Evolutionary conservation across 2,797 vertebrate genomes (phyloP), one percentile per base, ranked within the genome.

Genomic region (Ctenopoma multispine): DNA sequence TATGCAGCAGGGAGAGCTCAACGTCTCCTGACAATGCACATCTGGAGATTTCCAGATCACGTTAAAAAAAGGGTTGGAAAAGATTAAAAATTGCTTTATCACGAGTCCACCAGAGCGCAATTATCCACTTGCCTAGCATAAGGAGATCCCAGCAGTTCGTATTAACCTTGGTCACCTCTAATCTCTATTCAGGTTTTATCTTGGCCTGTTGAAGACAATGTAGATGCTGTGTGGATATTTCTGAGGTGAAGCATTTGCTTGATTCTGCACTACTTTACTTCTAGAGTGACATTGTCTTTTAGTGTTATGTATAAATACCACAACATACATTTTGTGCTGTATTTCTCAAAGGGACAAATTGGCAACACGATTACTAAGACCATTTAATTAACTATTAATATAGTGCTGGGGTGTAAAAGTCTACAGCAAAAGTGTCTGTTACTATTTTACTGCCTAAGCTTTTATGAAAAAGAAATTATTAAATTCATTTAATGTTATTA

Each of bases 71-170:
- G 18, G 71, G 56, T 72, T n/a, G 24, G 20, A 21, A 72, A 57
- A 81, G 84, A 93, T 91, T 86, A 89, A 85, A 88, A 34, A 46
- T 64, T 77, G 68, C 73, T 89, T 89, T 82, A 89, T 85, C 61
- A 38, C 63, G 43, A 62, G 70, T 68, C 66, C 71, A 68, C 18
- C 0, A 69, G 73, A 70, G 77, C 79, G 82, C 82, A 87, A 81
- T 89, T 88, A 90, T 86, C 61, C 60, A 75, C 57, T 55, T 68
- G 61, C 77, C 53, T 63, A 64, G 75, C 38, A 63, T 62, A 61
- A 84, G 76, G 48, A 76, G 69, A 77, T 74, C 69, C 63, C 46
- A 59, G 66, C 81, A 80, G 78, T 78, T 69, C 62, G 78, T 53
- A 82, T 92, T 88, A 89, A 90, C 89, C 80, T 83, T 70, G 79